These are phyloP conservation scores for Slavum lentiscoides DNA, from an alignment of 2,888 invertebrate species.

Conservation along the genomic window DNA sequence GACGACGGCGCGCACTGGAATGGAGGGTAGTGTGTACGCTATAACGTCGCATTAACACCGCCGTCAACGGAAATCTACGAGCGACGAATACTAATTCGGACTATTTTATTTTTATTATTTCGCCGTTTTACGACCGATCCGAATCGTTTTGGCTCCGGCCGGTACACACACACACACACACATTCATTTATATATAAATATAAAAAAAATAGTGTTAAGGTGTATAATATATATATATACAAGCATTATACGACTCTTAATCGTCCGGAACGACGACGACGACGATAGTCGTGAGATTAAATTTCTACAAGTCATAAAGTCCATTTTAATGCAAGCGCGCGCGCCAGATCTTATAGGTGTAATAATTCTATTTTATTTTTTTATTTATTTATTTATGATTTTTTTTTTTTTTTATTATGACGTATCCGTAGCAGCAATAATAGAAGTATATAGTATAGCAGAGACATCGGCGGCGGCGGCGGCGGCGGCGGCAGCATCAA, in stretches of 20 bases:
- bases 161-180: not conserved
- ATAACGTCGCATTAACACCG: not conserved
- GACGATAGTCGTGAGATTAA: constrained; percentile 12
- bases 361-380: constrained; percentile 10
- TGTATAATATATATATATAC: too few relatives aligned
- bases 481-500: too few relatives aligned
- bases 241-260: not conserved
- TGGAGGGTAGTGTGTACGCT: too few relatives aligned
- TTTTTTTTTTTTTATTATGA: too few relatives aligned
- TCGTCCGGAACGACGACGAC: constrained; percentile 5
- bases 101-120: constrained; percentile 16
- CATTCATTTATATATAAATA: too few relatives aligned
- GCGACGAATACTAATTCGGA: constrained; percentile 26
- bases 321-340: not conserved
- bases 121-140: constrained; percentile 26
- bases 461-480: too few relatives aligned
- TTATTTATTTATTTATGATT: too few relatives aligned
- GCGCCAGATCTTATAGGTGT: constrained; percentile 1
- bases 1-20: not conserved
- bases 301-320: constrained; percentile 25
- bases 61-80: constrained; percentile 5
- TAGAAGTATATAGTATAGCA: not conserved
- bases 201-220: not conserved
- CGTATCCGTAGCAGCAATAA: not conserved
- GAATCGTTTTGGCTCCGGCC: not conserved